Evolutionary conservation across 2,797 vertebrate species (phyloP).

Genomic region (Alectoris magna): DNA sequence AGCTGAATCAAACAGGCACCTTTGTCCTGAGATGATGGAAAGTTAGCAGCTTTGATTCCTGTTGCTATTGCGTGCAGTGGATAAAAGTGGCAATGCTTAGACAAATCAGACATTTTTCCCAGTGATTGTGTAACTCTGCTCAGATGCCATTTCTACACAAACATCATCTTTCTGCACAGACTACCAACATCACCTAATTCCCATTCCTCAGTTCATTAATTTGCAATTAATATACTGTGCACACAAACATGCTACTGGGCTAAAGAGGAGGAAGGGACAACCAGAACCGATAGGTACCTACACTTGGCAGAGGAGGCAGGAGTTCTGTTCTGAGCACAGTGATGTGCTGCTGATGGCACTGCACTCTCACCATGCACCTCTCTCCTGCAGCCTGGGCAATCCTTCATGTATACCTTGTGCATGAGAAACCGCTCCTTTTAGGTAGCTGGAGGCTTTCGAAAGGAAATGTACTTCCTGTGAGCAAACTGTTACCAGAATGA

Average conservation of each 20-base stretch:
- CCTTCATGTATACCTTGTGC: rapidly evolving
- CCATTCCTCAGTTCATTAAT: neutral
- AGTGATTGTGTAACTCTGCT: conserved; percentile 25
- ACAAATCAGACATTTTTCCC: conserved; percentile 59
- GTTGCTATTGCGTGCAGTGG: neutral
- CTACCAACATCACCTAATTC: neutral
- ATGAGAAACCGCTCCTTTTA: neutral
- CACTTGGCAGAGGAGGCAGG: neutral
- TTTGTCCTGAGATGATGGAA: conserved; percentile 65
- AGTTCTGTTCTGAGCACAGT: neutral
- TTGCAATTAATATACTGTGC: neutral
- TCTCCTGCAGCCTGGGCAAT: neutral
- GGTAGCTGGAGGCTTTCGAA: neutral
- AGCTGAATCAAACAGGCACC: conserved; percentile 69
- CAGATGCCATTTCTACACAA: conserved; percentile 35
- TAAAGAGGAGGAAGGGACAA: neutral
- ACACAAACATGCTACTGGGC: neutral
- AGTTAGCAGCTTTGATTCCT: conserved; percentile 68
- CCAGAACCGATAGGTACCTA: neutral
- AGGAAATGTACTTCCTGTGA: neutral
- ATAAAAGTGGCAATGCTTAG: conserved; percentile 52
- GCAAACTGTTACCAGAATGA: neutral
- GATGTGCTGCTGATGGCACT: neutral
- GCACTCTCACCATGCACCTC: neutral
- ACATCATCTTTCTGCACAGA: neutral